Base-by-base conservation (phyloP, 2,888 invertebrate species). In the Smittia sp. region DNA sequence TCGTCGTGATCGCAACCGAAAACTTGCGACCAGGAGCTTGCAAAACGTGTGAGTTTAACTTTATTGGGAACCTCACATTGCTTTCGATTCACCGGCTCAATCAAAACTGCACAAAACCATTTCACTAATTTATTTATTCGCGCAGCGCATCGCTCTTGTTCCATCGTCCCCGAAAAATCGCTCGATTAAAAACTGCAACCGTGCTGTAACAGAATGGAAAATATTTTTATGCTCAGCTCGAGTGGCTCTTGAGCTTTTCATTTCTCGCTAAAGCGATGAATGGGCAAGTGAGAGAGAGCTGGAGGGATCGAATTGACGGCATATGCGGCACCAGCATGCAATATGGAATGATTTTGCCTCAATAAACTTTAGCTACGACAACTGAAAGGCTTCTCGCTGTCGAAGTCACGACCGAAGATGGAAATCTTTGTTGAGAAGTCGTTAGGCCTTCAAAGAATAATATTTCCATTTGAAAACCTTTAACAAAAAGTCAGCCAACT, bases 251-350 rank as follows among this genome's bases (percentile, higher is more conserved):
- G 54, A 70, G 52, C 27, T 58, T 52, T 58, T 52, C 70, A 27
- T 70, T 70, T 20, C 54, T 38, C 52, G 52, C 70, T 52, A 70
- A 52, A 27, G 58, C 70, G 63, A 54, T 70, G 58, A 54, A 70
- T 58, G 27, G 27, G 66, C 38, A 39, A 66, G 38, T 27, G 65
- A 65, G 32, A 24, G 32, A 27, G 32, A 27, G n/a, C 25, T 1
- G 15, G 15, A 22, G 25, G 63, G 27, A 41, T 15, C n/a, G 58
- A 46, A 66, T 66, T 66, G 66, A 66, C 15, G 66, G 66, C 66
- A 70, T 70, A 70, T 70, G 70, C 24, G 25, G 38, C 38, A 70
- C 69, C 69, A 70, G 70, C 70, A 54, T 54, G 58, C 70, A 25
- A 58, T 58, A 58, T 58, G 58, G 63, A 24, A 63, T 27, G 27